Evolutionary conservation across 2,888 invertebrate species (phyloP), one percentile per base, ranked within the genome.

Genomic region (Lasioglossum leucozonium): DNA sequence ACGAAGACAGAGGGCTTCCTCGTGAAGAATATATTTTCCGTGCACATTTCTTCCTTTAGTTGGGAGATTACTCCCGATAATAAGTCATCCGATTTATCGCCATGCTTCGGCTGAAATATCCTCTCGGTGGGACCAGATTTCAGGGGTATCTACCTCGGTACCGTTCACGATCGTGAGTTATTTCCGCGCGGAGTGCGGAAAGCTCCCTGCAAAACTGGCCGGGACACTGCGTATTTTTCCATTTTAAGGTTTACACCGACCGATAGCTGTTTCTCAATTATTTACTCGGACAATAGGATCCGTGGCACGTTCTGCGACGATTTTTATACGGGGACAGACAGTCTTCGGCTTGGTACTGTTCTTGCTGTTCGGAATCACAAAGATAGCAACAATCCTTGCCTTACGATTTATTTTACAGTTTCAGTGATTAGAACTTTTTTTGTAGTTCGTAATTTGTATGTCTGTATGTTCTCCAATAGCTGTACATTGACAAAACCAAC

Each of bases 211-310:
- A 85, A 87, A 90, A 89, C 91, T 90, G 86, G 77, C 86, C 85
- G 84, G 84, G 90, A 88, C 91, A 87, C 87, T 87, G 87, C 90
- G 91, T 91, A 92, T 91, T 91, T 91, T 91, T 92, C 88, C 86
- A 87, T 83, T 84, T 88, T 91, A 90, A 82, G 80, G 88, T 92
- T 93, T 92, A 92, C 89, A 85, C 86, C 81, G 84, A 87, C 87
- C 87, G 87, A 86, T 85, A 86, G 91, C 92, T 90, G 92, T 93
- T 92, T 92, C 90, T 92, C 93, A 92, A 93, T 93, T 93, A 92
- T 91, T 88, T 78, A 58, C 77, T 13, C 34, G 3, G 40, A 18
- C 51, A 22, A 51, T 11, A 40, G 58, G 67, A 34, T 79, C 65
- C 67, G 67, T 72, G 34, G 79, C 34, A 16, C 47, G 47, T 58